phyloP scores from a whole-genome alignment of 2,888 invertebrate species.

The Vandiemenella viatica region DNA sequence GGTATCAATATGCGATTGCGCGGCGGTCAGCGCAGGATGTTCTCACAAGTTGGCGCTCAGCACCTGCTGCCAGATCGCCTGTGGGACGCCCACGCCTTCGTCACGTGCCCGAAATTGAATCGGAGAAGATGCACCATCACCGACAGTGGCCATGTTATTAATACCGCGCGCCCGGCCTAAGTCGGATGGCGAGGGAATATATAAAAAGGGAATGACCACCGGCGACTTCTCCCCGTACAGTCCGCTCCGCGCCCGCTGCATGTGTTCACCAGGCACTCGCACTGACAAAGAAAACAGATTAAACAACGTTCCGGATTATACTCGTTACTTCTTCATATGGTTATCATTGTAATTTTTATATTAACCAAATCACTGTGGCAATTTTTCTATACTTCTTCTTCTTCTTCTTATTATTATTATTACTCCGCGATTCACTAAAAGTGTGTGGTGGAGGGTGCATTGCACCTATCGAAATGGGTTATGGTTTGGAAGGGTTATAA shows the following conservation, averaged over 20 bases:
- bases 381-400: too few species aligned
- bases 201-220: constrained; percentile 11
- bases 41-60: constrained; percentile 5
- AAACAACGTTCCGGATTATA: too few species aligned
- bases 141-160: constrained; percentile 15
- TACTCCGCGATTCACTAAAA: too few species aligned
- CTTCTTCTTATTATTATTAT: too few species aligned
- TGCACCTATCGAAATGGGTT: too few species aligned
- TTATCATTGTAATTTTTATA: too few species aligned
- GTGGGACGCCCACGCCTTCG: constrained; percentile 7
- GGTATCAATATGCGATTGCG: constrained; percentile 11
- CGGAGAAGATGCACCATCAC: constrained; percentile 11
- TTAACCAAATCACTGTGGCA: too few species aligned
- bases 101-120: constrained; percentile 13
- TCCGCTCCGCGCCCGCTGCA: background rate
- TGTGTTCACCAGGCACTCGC: too few species aligned
- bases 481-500: too few species aligned
- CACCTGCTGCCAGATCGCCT: constrained; percentile 14
- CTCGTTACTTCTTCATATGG: too few species aligned
- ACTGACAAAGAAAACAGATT: too few species aligned
- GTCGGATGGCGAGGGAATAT: constrained; percentile 7
- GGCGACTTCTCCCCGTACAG: background rate
- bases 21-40: background rate
- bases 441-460: too few species aligned
- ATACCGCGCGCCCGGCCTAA: constrained; percentile 10